Base-by-base conservation (phyloP, 1,140 invertebrate species). In the Bombus difficillimus region DNA sequence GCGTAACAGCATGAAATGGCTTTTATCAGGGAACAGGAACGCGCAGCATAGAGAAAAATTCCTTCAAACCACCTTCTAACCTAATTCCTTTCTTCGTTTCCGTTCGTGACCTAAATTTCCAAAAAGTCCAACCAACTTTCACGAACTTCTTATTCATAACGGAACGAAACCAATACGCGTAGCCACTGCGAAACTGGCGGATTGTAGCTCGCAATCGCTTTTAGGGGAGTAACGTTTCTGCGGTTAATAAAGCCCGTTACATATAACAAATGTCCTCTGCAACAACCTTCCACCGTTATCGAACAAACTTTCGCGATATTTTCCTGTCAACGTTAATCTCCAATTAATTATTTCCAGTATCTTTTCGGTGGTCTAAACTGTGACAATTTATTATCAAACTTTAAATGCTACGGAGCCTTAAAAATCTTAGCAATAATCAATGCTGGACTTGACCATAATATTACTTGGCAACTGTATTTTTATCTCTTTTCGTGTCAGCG, bases 81-180 rank as follows among this genome's bases (percentile, higher is more conserved):
- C 57, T 47, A 59, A 62, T 74, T 64, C 28, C 43, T 34, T 57
- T 64, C 41, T 68, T 68, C 73, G 73, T 59, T 34, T 57, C 74
- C 34, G 32, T 57, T 76, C 81, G 73, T 64, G 81, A 77, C 81
- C 81, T n/a, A 68, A 76, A 83, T 83, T 53, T 68, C 28, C 28
- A 6, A 18, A 53, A 68, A 83, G 15, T 34, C 41, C 39, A 13
- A 75, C 32, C 72, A n/a, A 77, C 22, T 81, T 39, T 43, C 22
- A 34, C 3, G 5, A 77, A 68, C 62, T 83, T 83, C 32, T 28
- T 77, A 83, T 83, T 83, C 81, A 77, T 76, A 83, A 77, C 81
- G 53, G 28, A 0, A 39, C 9, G 68, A 39, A 12, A 69, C 32
- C 32, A 69, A 39, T 6, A 39, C 10, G 57, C 37, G 18, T 28